Percentiles rank a stretch among this genome's conserved stretches.
Conservation (phyloP, 2,888 invertebrate species). For the Leucophenga montana region DNA sequence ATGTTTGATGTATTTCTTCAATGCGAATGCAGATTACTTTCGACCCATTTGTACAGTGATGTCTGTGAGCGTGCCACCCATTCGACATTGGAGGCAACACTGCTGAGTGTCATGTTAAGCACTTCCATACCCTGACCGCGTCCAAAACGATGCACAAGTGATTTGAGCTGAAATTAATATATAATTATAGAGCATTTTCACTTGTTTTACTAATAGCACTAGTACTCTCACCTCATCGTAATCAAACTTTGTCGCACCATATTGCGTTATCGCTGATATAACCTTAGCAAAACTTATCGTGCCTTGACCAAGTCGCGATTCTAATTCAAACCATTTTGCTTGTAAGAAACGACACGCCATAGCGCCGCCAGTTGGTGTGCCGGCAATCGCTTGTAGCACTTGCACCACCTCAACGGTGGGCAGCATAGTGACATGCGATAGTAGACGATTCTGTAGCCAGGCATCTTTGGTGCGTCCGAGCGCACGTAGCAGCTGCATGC, state of each 20-base stretch:
- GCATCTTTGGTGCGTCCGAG: constrained; percentile 73
- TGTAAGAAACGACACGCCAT: constrained; percentile 73
- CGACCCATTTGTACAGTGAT: constrained; percentile 73
- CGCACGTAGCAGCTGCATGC: constrained; percentile 72
- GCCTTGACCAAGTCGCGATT: constrained; percentile 71
- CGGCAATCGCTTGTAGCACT: constrained; percentile 73
- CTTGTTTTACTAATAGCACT: no score
- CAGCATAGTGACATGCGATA: constrained; percentile 73
- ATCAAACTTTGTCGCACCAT: constrained; percentile 73
- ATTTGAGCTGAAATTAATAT: constrained; percentile 66
- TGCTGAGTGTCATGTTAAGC: constrained; percentile 73
- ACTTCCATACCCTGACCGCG: constrained; percentile 72
- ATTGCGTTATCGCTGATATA: constrained; percentile 73
- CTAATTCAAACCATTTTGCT: constrained; percentile 73
- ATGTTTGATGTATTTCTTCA: constrained; percentile 47
- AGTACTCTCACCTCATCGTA: constrained; percentile 74
- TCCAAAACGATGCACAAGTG: constrained; percentile 73
- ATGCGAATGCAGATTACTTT: constrained; percentile 69
- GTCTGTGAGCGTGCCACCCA: constrained; percentile 73
- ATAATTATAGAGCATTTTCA: neutral
- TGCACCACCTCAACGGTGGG: constrained; percentile 72
- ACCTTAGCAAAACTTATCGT: constrained; percentile 73
- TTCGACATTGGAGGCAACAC: constrained; percentile 73
- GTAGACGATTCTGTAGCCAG: constrained; percentile 73
- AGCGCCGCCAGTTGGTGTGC: constrained; percentile 73